phyloP scores from a whole-genome alignment of 2,888 invertebrate genomes.

The Mamestra brassicae region DNA sequence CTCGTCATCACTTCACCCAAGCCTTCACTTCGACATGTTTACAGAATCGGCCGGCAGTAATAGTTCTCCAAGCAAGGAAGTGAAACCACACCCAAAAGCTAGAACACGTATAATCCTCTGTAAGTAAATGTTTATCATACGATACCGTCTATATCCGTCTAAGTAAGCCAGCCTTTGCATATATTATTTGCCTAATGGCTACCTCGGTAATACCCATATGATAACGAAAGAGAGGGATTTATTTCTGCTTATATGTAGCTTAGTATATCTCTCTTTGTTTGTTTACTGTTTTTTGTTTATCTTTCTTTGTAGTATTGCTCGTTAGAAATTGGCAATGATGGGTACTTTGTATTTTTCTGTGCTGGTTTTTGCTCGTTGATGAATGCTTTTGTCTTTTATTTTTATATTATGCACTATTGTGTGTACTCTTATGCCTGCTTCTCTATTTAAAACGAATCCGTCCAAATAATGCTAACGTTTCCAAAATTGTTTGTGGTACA shows the following conservation, averaged over 20 bases:
- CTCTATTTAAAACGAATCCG: too few relatives aligned
- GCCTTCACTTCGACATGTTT: too few relatives aligned
- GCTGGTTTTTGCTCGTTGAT: not conserved
- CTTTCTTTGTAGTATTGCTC: conserved; percentile 15
- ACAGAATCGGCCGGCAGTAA: too few relatives aligned
- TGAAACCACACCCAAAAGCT: not conserved
- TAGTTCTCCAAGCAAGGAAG: not conserved
- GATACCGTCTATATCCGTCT: conserved; percentile 22
- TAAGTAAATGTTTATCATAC: conserved; percentile 43
- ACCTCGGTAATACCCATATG: conserved; percentile 49
- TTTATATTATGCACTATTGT: not conserved
- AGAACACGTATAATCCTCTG: conserved; percentile 19
- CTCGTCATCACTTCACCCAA: too few relatives aligned
- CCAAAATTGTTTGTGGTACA: not conserved
- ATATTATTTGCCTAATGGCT: conserved; percentile 57
- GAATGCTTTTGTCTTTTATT: not conserved
- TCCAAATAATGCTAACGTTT: too few relatives aligned
- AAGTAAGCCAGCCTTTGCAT: conserved; percentile 42
- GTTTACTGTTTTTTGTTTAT: not conserved
- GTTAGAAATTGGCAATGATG: conserved; percentile 27
- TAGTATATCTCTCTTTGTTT: conserved; percentile 7
- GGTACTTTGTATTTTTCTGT: not conserved
- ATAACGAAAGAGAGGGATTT: conserved; percentile 32
- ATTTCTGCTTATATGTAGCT: conserved; percentile 24
- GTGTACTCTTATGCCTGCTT: too few relatives aligned